Evolutionary conservation across 2,113 vertebrate species (phyloP), one percentile per base, ranked within the genome.

Genomic region (Octodon degus): DNA sequence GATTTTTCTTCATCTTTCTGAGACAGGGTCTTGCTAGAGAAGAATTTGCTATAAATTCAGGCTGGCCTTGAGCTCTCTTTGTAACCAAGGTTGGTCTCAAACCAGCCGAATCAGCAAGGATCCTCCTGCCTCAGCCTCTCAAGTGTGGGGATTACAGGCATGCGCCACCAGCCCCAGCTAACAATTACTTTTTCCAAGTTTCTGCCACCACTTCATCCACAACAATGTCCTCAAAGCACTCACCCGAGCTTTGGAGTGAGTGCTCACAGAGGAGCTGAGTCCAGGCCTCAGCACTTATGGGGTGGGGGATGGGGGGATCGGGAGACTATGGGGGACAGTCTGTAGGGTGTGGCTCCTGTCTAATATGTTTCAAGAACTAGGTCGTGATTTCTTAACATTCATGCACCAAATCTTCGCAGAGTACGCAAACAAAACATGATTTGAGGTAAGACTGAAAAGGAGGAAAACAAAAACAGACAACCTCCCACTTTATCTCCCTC

Each of bases 141-240:
- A 19, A 58, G 16, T 17, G 55, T 19, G 17, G 55, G 55, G 55
- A 17, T 58, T 58, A 19, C 17, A 58, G 55, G 55, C 17, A 17
- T 19, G 55, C 2, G 17, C 16, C 17, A 16, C 55, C 55, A 58
- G 3, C 16, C 55, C 55, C 16, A 19, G 55, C 55, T 55, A 93
- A 60, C 2, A 97, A 96, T 96, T 62, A 95, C 72, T 96, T 91
- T 86, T 77, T 97, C 95, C 24, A 97, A 91, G 50, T 63, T 58
- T 90, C 90, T 60, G 55, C 93, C 96, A 86, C 27, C 3, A 88
- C 25, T 76, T 74, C 50, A n/a, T n/a, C 67, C 53, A 55, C 16
- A 40, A 2, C 0, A 40, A n/a, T 16, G 16, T 14, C 9, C 27
- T 24, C n/a, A 30, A n/a, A n/a, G n/a, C n/a, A n/a, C n/a, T 22